Evolutionary conservation across 2,888 invertebrate species (phyloP), one percentile per base, ranked within the genome.

Genomic region (Trypoxylon attenuatum): DNA sequence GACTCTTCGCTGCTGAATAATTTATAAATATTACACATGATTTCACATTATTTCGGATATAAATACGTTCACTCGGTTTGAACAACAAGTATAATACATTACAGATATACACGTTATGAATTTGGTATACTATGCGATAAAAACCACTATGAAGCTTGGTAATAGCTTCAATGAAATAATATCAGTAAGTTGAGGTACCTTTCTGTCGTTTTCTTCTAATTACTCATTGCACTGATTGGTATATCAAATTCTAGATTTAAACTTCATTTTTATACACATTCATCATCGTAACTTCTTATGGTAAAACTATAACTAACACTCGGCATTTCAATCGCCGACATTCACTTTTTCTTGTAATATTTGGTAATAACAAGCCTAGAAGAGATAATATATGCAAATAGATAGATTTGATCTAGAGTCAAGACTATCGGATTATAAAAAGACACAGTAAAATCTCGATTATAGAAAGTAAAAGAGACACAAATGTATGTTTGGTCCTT

Each of bases 331-430:
- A 71, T 86, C 84, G 21, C 77, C 82, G 42, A 79, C 78, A 33
- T 80, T 82, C 75, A 84, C 83, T 71, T 85, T 84, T 84, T 94
- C 94, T 88, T 93, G 92, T 10, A 93, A 89, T 78, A 94, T 93
- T 89, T 93, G 93, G 82, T 92, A 92, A 87, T 93, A 93, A 84
- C 93, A 93, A 10, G 93, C 93, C 93, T 93, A 90, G 59, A 8
- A 46, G 4, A 19, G n/a, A n/a, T n/a, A n/a, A n/a, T n/a, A n/a
- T n/a, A 6, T 58, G 6, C 15, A 51, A 23, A 8, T 39, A n/a
- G n/a, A n/a, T n/a, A n/a, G n/a, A n/a, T n/a, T n/a, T n/a, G n/a
- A n/a, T n/a, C n/a, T n/a, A n/a, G n/a, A n/a, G n/a, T n/a, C n/a
- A n/a, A n/a, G n/a, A n/a, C n/a, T n/a, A n/a, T n/a, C n/a, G n/a